A percentile compares a stretch with the other conserved stretches of the same genome.
Conservation (phyloP, 2,113 vertebrate species). For the Ranitomeya variabilis region DNA sequence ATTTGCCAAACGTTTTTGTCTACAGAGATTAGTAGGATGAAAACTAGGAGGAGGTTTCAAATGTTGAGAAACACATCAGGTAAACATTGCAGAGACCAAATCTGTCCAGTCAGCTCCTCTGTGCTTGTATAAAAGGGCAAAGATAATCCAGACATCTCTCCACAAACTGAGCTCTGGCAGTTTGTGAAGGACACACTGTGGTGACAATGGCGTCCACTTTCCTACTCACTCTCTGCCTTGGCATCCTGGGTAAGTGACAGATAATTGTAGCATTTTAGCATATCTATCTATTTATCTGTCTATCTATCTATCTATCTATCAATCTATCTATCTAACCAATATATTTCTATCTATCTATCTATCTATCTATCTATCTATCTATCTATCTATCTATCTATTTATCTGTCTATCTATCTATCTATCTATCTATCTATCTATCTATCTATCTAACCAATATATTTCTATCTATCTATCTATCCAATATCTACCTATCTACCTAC, state of each 20-base stretch:
- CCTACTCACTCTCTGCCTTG: slow-evolving; percentile 24
- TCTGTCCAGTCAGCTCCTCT: slow-evolving; percentile 47
- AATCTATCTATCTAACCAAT: too few species aligned
- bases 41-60: slow-evolving; percentile 13
- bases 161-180: slow-evolving; percentile 26
- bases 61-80: slow-evolving; percentile 44
- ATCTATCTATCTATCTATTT: too few species aligned
- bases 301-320: too few species aligned
- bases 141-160: neutral
- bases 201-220: slow-evolving; percentile 32
- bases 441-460: too few species aligned
- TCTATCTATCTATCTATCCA: too few species aligned
- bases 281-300: too few species aligned
- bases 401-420: too few species aligned
- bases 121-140: slow-evolving; percentile 37
- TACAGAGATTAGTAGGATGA: neutral
- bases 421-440: too few species aligned
- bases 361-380: too few species aligned
- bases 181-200: slow-evolving; percentile 1
- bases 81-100: slow-evolving; percentile 54
- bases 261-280: neutral
- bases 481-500: too few species aligned
- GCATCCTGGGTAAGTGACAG: slow-evolving; percentile 49
- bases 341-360: too few species aligned
- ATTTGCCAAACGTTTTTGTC: slow-evolving; percentile 14